Evolutionary conservation across 2,797 vertebrate species (phyloP).

Genomic region (Denticeps clupeoides): DNA sequence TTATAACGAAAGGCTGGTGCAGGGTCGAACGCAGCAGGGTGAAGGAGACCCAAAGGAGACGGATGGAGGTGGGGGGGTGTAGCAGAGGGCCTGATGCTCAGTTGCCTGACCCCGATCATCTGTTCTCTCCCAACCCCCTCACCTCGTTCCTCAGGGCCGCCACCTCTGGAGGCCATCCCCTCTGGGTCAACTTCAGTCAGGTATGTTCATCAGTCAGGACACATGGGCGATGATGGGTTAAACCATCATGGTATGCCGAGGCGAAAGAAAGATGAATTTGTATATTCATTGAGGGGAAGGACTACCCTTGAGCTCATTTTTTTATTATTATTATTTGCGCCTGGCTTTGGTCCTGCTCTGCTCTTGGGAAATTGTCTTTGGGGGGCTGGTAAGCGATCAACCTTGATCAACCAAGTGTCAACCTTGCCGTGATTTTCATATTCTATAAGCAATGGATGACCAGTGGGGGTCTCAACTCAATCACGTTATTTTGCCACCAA

Average conservation of each 20-base stretch:
- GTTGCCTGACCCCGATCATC: conserved; percentile 33
- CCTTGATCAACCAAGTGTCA: conserved; percentile 4
- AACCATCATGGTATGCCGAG: conserved; percentile 30
- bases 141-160: conserved; percentile 13
- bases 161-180: conserved; percentile 32
- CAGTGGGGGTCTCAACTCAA: too few species aligned
- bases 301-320: not conserved
- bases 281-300: not conserved
- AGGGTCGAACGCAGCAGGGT: conserved; percentile 34
- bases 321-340: not conserved
- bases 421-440: conserved; percentile 2
- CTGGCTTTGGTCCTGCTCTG: not conserved
- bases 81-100: not conserved
- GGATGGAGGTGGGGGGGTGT: not conserved
- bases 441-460: not conserved
- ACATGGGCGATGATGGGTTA: conserved; percentile 37
- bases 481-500: too few species aligned
- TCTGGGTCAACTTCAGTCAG: conserved; percentile 20
- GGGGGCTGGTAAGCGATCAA: not conserved
- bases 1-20: conserved; percentile 55
- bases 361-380: not conserved
- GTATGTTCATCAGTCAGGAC: conserved; percentile 43
- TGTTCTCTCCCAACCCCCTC: conserved; percentile 29
- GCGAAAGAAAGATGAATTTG: conserved; percentile 26
- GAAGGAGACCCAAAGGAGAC: conserved; percentile 51